A percentile compares a stretch with the other conserved stretches of the same genome.
phyloP scores from a whole-genome alignment of 2,113 vertebrate species.

The Leiothrix lutea region DNA sequence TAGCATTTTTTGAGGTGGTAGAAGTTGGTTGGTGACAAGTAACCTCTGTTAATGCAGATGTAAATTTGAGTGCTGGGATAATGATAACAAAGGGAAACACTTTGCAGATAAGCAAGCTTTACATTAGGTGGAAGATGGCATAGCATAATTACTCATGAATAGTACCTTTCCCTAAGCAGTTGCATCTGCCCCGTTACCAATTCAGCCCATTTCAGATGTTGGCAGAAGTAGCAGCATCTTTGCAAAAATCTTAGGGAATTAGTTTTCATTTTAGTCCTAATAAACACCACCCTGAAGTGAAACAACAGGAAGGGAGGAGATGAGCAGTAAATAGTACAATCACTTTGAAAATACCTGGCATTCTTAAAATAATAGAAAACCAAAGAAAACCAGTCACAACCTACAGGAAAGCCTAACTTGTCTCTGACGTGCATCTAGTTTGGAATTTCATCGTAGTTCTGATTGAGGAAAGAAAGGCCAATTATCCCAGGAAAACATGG shows the following conservation, averaged over 20 bases:
- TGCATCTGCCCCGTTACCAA: neutral
- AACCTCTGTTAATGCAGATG: neutral
- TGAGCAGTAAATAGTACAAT: neutral
- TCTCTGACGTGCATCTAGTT: constrained; percentile 41
- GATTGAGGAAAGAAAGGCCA: constrained; percentile 64
- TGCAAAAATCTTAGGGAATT: neutral
- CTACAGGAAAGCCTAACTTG: neutral
- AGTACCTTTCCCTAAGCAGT: neutral
- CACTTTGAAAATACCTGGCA: neutral
- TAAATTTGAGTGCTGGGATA: neutral
- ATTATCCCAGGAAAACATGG: constrained; percentile 74
- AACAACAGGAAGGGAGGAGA: neutral
- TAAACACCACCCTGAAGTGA: neutral
- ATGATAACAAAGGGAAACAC: neutral
- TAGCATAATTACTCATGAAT: neutral
- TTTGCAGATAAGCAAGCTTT: neutral
- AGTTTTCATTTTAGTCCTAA: neutral
- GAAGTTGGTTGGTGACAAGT: neutral
- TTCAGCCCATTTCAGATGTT: neutral
- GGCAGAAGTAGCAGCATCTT: neutral
- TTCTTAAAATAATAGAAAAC: neutral
- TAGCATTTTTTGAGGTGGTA: neutral
- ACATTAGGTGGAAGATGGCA: neutral
- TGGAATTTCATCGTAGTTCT: constrained; percentile 64
- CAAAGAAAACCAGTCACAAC: neutral